Evolutionary conservation across 2,888 invertebrate genomes (phyloP).

Genomic region (Dendrolimus houi): DNA sequence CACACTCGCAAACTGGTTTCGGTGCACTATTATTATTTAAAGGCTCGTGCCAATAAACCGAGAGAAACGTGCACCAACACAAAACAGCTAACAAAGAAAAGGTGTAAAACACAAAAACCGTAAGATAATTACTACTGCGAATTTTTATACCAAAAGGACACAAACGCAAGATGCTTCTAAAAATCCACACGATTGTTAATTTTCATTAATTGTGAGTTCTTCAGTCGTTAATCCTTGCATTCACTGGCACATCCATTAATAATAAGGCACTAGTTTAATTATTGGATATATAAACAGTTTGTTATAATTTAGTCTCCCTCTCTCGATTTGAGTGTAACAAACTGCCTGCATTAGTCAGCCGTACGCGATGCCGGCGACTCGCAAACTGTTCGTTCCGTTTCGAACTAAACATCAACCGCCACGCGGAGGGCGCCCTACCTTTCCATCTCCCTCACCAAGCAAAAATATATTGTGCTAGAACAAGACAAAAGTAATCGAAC

Average conservation of each 20-base stretch:
- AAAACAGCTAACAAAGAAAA: slow-evolving; percentile 54
- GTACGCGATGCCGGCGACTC: slow-evolving; percentile 70
- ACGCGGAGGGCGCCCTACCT: slow-evolving; percentile 65
- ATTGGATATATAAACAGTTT: slow-evolving; percentile 48
- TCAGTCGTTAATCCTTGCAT: slow-evolving; percentile 57
- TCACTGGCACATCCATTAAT: slow-evolving; percentile 67
- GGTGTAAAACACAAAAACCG: slow-evolving; percentile 34
- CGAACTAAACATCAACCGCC: slow-evolving; percentile 61
- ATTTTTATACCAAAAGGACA: slow-evolving; percentile 69
- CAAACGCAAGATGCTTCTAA: slow-evolving; percentile 46
- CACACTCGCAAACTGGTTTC: slow-evolving; percentile 71
- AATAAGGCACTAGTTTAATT: slow-evolving; percentile 61
- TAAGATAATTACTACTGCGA: slow-evolving; percentile 39
- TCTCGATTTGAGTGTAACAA: slow-evolving; percentile 58
- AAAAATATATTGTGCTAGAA: slow-evolving; percentile 34
- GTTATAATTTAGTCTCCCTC: slow-evolving; percentile 36
- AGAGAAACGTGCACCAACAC: slow-evolving; percentile 53
- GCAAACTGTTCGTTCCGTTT: slow-evolving; percentile 70
- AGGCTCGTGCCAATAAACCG: slow-evolving; percentile 70
- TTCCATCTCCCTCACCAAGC: slow-evolving; percentile 57
- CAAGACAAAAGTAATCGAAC: slow-evolving; percentile 45
- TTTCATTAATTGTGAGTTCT: slow-evolving; percentile 40
- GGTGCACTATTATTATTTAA: slow-evolving; percentile 73
- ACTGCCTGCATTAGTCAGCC: slow-evolving; percentile 62
- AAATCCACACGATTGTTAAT: slow-evolving; percentile 51